These are phyloP conservation scores for Brevimyrus niger DNA, from an alignment of 2,113 vertebrate species.

Conservation along the genomic window DNA sequence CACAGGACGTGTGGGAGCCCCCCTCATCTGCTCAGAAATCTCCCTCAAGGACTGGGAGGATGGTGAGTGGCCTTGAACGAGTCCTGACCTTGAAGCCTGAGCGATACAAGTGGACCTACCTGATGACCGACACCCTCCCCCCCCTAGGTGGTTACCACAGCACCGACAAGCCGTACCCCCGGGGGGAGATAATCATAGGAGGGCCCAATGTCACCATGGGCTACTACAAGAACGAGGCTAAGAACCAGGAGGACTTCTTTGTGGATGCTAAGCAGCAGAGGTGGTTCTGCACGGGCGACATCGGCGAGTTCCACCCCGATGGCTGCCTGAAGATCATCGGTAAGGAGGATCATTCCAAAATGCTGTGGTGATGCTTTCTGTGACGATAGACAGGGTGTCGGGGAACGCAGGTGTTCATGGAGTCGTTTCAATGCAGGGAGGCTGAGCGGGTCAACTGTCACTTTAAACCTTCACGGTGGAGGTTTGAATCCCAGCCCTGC, in stretches of 20 bases:
- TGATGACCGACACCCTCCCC: background rate
- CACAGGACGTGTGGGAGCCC: slow-evolving; percentile 92
- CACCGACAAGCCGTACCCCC: slow-evolving; percentile 82
- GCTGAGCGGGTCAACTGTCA: background rate
- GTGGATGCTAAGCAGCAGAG: slow-evolving; percentile 79
- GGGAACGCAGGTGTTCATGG: background rate
- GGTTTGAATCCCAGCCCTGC: background rate
- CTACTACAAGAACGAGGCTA: slow-evolving; percentile 83
- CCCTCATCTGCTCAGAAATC: slow-evolving; percentile 88
- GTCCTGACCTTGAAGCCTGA: background rate
- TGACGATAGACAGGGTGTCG: background rate
- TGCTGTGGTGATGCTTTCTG: background rate
- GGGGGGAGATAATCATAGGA: slow-evolving; percentile 90
- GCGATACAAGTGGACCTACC: background rate
- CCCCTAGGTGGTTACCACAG: slow-evolving; percentile 86
- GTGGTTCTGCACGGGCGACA: slow-evolving; percentile 95
- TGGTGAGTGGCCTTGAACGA: slow-evolving; percentile 60
- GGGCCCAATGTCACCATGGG: slow-evolving; percentile 89
- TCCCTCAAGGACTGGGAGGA: slow-evolving; percentile 89
- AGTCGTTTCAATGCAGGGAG: background rate
- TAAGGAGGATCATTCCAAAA: slow-evolving; percentile 45
- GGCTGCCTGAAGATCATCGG: slow-evolving; percentile 97
- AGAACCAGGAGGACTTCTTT: slow-evolving; percentile 73
- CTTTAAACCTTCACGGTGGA: background rate
- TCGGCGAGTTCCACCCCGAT: slow-evolving; percentile 85